Conservation (phyloP, 2,888 invertebrate genomes). For the Sympetrum striolatum region DNA sequence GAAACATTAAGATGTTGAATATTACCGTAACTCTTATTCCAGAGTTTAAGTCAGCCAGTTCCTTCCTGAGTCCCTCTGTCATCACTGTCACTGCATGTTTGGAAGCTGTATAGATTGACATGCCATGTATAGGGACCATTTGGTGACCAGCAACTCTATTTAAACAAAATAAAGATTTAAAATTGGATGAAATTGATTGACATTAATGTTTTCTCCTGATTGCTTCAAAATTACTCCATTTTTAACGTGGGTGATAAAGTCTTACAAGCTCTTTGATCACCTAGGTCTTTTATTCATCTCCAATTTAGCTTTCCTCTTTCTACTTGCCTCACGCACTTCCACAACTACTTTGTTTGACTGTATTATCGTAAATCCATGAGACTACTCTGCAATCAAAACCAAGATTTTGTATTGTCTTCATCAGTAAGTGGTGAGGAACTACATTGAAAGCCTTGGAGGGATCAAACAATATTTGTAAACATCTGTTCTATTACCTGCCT, state of each 20-base stretch:
- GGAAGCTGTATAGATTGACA: neutral
- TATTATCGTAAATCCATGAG: too few relatives aligned
- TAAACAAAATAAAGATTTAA: neutral
- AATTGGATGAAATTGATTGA: neutral
- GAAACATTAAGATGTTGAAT: neutral
- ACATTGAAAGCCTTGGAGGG: too few relatives aligned
- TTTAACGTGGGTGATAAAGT: neutral
- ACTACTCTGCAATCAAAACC: too few relatives aligned
- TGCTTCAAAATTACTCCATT: neutral
- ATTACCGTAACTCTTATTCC: slow-evolving; percentile 4
- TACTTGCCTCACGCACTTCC: too few relatives aligned
- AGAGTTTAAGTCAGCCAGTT: neutral
- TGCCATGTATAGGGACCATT: neutral
- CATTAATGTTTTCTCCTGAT: neutral
- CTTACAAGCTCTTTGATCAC: too few relatives aligned
- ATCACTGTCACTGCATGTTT: slow-evolving; percentile 7
- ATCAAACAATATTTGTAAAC: too few relatives aligned
- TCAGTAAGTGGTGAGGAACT: too few relatives aligned
- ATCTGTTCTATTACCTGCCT: too few relatives aligned
- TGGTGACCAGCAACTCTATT: neutral
- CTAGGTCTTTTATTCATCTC: too few relatives aligned
- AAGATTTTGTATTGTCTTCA: too few relatives aligned
- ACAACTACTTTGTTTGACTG: too few relatives aligned
- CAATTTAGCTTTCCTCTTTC: too few relatives aligned
- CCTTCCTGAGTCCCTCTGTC: slow-evolving; percentile 6